A percentile compares a stretch with the other conserved stretches of the same genome.
Evolutionary conservation across 2,797 vertebrate genomes (phyloP).

Genomic region (Thalassophryne amazonica): DNA sequence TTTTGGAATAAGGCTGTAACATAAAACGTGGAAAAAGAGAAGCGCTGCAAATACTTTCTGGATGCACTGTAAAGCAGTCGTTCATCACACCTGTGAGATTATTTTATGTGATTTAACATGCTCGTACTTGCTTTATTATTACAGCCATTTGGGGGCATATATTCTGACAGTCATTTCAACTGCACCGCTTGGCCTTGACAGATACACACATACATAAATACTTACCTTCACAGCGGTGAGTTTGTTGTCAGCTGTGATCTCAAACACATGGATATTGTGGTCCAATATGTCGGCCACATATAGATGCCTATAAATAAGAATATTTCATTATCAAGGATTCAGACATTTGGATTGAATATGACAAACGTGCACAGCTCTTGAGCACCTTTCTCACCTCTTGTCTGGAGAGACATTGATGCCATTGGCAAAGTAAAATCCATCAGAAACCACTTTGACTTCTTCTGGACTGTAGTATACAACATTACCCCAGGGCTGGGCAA

Average conservation of each 20-base stretch:
- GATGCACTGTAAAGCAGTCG: too few species aligned
- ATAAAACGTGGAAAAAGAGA: too few species aligned
- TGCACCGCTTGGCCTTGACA: too few species aligned
- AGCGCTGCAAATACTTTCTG: too few species aligned
- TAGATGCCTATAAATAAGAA: slow-evolving; percentile 56
- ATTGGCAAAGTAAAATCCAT: slow-evolving; percentile 83
- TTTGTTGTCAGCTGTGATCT: slow-evolving; percentile 60
- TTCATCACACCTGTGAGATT: too few species aligned
- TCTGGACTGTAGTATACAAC: slow-evolving; percentile 89
- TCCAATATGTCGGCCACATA: slow-evolving; percentile 69
- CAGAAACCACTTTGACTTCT: slow-evolving; percentile 85
- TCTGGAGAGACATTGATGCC: slow-evolving; percentile 90
- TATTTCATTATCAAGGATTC: neutral
- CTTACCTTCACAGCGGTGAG: slow-evolving; percentile 71
- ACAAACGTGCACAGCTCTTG: accelerated
- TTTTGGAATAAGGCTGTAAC: too few species aligned
- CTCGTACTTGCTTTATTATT: too few species aligned
- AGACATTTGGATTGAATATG: neutral
- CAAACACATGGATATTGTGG: slow-evolving; percentile 69
- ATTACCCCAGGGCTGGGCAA: slow-evolving; percentile 79
- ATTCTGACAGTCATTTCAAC: too few species aligned
- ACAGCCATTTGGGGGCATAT: too few species aligned
- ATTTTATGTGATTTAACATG: too few species aligned
- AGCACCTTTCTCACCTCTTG: slow-evolving; percentile 72
- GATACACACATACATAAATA: neutral